Conservation (phyloP, 2,113 vertebrate species). For the Marmota flaviventris region DNA sequence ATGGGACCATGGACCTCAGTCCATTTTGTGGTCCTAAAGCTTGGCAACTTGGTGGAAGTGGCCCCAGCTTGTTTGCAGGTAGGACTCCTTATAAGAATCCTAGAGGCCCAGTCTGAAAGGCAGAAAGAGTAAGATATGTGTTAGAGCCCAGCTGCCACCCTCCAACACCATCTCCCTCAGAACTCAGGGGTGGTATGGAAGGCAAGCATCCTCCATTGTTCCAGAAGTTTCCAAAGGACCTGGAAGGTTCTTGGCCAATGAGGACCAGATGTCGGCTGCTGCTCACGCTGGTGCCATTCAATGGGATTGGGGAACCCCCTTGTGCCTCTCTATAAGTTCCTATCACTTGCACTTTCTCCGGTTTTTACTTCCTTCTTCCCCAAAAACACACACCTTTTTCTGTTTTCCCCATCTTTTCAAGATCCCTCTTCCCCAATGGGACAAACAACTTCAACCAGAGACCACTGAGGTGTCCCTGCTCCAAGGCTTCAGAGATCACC, state of each 20-base stretch:
- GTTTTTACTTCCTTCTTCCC: background rate
- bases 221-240: background rate
- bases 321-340: background rate
- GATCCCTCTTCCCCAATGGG: background rate
- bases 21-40: background rate
- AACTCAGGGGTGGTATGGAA: background rate
- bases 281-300: background rate
- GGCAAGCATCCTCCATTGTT: background rate
- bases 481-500: background rate
- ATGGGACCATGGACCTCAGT: background rate
- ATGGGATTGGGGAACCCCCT: accelerated
- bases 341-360: background rate
- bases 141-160: background rate
- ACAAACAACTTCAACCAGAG: background rate
- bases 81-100: background rate
- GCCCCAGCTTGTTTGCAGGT: background rate
- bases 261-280: background rate
- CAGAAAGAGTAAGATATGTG: background rate
- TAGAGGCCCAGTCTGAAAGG: background rate
- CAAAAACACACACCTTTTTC: background rate
- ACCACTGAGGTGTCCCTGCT: background rate
- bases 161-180: background rate
- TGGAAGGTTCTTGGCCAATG: background rate
- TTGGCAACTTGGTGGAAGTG: background rate
- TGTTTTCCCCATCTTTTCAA: background rate